Base-by-base conservation (phyloP, 2,113 vertebrate species). In the Megaleporinus macrocephalus region DNA sequence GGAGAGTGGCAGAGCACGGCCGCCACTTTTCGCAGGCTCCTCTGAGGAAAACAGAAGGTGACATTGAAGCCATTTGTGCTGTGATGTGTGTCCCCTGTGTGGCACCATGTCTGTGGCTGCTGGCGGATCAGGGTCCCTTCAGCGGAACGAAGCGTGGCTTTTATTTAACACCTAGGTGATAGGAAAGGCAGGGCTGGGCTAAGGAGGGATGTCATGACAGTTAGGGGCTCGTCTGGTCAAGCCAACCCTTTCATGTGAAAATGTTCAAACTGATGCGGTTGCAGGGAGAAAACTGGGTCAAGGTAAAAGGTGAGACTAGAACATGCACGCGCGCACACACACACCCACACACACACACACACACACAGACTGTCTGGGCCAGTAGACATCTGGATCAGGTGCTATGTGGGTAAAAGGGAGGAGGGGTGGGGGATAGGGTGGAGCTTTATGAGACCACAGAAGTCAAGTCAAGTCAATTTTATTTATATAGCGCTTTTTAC, bases 361-460 rank as follows among this genome's bases (percentile, higher is more conserved):
- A 77, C 36, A 78, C 24, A 55, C 29, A 78, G 36, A 55, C 29
- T 73, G 80, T 85, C 84, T 78, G 62, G 76, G 63, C 15, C 71
- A 27, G 80, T 55, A 74, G 80, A 83, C 84, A 76, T 82, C 85
- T 72, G 55, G 80, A 84, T 79, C 44, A 78, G 72, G 75, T 82
- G 80, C 65, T 84, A 53, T 57, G 51, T 78, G 79, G 36, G 44
- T 20, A 33, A 27, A 22, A 26, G 15, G 66, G 36, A 49, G 51
- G 51, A 47, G 73, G 61, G 55, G 29, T 41, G 18, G 33, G 44
- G 66, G 55, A 5, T 36, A 51, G 57, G 49, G 26, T 33, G 18
- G 49, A 30, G 53, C 18, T n/a, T 53, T 53, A 27, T 84, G 44
- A 36, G 73, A 53, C 65, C 76, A 74, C 30, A 29, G 44, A n/a